Base-by-base conservation (phyloP, 2,888 invertebrate genomes). In the Rutpela maculata region DNA sequence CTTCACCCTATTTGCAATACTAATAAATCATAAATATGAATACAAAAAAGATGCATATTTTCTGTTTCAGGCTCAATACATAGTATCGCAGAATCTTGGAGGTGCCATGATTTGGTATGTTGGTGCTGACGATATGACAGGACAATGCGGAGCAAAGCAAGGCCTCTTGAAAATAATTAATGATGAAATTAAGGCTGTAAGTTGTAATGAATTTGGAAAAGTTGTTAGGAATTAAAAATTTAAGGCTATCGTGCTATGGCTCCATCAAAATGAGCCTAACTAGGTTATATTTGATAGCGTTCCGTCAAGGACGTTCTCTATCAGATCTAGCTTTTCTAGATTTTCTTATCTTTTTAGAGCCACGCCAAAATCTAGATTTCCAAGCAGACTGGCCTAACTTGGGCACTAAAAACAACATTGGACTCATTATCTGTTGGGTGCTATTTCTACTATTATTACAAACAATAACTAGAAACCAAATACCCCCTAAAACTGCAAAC, bases 101-200 rank as follows among this genome's bases (percentile, higher is more conserved):
- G 85, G 85, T 17, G 79, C 81, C 7, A 85, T 84, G 84, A 76
- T 84, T 67, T 85, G 84, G 85, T 75, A 83, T n/a, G 82, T 85
- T 22, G 81, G 82, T 38, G 73, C 50, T 26, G 85, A 85, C 67
- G 85, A 85, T 66, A 71, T 84, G 11, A 75, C 67, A 15, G 85
- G 85, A 22, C 68, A 78, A 10, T 85, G 83, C 77, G 84, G 84
- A 59, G 73, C 70, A 50, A 82, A 81, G 57, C 80, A 83, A 75
- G 75, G 55, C 15, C 75, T 85, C 17, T 77, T 85, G 26, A 71
- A 76, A 74, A 65, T 76, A 12, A 78, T 84, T 15, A 80, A 83
- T 62, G 55, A 82, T n/a, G 22, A 22, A 60, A 18, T 60, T 12
- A 56, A 57, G 10, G 22, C 22, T 50, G 50, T 43, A 56, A 56